Evolutionary conservation across 2,797 vertebrate genomes (phyloP).

Genomic region (Emys orbicularis): DNA sequence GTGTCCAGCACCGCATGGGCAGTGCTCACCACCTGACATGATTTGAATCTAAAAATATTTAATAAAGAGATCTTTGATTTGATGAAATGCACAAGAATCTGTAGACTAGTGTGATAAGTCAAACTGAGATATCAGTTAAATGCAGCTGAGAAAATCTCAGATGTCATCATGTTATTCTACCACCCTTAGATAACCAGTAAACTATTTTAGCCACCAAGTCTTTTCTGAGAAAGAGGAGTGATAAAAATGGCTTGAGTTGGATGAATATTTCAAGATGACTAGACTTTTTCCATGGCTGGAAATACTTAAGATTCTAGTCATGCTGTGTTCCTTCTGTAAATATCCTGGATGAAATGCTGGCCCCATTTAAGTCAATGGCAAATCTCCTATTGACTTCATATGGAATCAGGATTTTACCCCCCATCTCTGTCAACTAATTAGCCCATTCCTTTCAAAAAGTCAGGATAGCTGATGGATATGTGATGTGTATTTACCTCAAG

Average conservation of each 20-base stretch:
- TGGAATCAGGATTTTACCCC: background rate
- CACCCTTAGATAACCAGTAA: conserved; percentile 49
- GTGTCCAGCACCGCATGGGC: background rate
- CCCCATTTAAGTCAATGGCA: background rate
- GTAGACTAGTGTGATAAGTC: background rate
- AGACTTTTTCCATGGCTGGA: conserved; percentile 41
- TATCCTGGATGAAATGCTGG: conserved; percentile 13
- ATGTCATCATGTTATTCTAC: background rate
- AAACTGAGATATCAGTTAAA: background rate
- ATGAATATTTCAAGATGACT: background rate
- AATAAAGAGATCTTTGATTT: background rate
- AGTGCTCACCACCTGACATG: background rate
- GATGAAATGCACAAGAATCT: background rate
- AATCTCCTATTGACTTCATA: conserved; percentile 34
- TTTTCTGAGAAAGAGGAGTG: conserved; percentile 61
- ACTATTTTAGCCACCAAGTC: conserved; percentile 32
- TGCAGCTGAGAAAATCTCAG: background rate
- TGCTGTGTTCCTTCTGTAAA: conserved; percentile 50
- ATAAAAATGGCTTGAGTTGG: conserved; percentile 7
- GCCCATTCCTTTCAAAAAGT: background rate
- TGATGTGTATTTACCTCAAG: background rate
- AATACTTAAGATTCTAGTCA: background rate
- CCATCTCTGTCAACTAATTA: background rate
- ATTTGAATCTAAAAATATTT: background rate
- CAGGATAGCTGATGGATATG: accelerated